phyloP scores from a whole-genome alignment of 2,797 vertebrate genomes.

The Mus minutoides region DNA sequence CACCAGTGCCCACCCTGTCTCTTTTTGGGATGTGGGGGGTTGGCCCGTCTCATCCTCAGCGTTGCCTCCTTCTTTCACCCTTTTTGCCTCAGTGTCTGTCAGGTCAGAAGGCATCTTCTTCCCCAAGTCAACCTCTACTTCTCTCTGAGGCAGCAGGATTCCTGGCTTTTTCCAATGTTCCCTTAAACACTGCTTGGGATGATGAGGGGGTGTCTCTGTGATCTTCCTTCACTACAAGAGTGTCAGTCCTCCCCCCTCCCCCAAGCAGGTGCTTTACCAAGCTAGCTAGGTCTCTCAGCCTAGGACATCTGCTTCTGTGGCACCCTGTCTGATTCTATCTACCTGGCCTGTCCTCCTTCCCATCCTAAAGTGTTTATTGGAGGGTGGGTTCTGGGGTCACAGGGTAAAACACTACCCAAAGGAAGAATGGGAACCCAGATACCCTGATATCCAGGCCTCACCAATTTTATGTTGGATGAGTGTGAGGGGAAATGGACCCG shows the following conservation, averaged over 20 bases:
- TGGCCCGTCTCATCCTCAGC: not conserved
- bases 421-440: not conserved
- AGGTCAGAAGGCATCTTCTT: not conserved
- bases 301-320: not conserved
- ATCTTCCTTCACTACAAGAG: not conserved
- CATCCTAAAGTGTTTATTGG: not conserved
- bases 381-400: not conserved
- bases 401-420: not conserved
- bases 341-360: not conserved
- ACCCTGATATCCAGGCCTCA: not conserved
- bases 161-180: not conserved
- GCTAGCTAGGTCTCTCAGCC: not conserved
- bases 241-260: not conserved
- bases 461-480: too few species aligned
- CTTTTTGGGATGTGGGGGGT: not conserved
- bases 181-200: not conserved
- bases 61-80: not conserved
- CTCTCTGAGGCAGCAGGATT: too few species aligned
- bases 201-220: not conserved
- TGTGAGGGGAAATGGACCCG: not conserved
- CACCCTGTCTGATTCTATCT: not conserved
- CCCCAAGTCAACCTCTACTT: not conserved
- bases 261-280: not conserved
- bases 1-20: not conserved
- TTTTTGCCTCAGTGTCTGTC: constrained; percentile 51